phyloP scores from a whole-genome alignment of 2,888 invertebrate species.

The Tanypteryx hageni region DNA sequence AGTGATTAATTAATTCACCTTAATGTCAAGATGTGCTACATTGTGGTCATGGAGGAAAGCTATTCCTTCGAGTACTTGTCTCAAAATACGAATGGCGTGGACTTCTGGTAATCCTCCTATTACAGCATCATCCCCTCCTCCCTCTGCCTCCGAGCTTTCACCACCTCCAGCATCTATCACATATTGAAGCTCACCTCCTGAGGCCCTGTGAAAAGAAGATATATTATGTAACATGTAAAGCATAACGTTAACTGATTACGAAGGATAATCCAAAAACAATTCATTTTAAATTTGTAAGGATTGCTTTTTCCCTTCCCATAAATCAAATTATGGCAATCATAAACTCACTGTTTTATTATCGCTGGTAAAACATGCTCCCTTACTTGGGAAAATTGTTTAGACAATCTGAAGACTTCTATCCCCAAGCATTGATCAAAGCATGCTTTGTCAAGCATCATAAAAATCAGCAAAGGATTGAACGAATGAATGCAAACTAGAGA shows the following conservation, averaged over 20 bases:
- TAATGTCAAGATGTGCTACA: constrained; percentile 96
- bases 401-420: background rate
- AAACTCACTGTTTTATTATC: no score
- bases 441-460: no score
- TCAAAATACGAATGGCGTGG: constrained; percentile 89
- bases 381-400: no score
- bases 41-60: constrained; percentile 93
- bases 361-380: no score
- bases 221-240: background rate
- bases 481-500: no score
- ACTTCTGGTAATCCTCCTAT: constrained; percentile 81
- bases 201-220: constrained; percentile 80
- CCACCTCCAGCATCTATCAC: constrained; percentile 89
- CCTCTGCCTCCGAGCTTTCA: constrained; percentile 82
- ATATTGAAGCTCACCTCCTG: constrained; percentile 96
- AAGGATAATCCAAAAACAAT: no score
- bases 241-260: no score
- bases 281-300: no score
- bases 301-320: no score
- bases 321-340: no score
- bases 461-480: no score
- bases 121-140: constrained; percentile 80
- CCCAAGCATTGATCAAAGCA: background rate
- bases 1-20: constrained; percentile 73
- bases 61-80: constrained; percentile 94